Base-by-base conservation (phyloP, 1,140 invertebrate genomes). In the Drosophila takahashii region DNA sequence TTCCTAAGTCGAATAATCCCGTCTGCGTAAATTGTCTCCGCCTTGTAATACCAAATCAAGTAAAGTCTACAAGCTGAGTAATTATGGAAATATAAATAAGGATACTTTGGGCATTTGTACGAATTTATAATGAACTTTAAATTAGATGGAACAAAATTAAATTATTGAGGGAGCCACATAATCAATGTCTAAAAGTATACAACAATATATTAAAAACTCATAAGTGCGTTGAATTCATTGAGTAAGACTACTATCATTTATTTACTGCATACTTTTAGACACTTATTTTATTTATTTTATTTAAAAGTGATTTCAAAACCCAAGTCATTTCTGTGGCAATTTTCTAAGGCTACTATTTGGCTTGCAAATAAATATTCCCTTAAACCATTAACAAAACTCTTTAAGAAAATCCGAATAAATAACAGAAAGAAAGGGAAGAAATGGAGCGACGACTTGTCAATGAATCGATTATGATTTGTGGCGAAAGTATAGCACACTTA, bases 381-480 rank as follows among this genome's bases (percentile, higher is more conserved):
- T 26, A 50, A 50, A 2, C 47, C 2, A 32, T 0, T 7, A 3
- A 2, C 15, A 48, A 29, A 22, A 8, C 52, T 27, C 59, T 58
- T 61, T 9, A 41, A 61, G 59, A 37, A 61, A 58, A 16, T 9
- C 26, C 4, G 29, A 34, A 26, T 37, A 36, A 64, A 29, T 36
- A 18, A 44, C 36, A 9, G 16, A 15, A 9, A 16, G 36, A 66
- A 45, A 15, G 37, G 47, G 65, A 32, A 32, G 22, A 22, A 61
- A 57, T 50, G 47, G 44, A 36, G 56, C 57, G 42, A 32, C 48
- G 48, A 44, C 61, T 41, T 77, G 73, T 77, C 81, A 81, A 70
- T 61, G 54, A 71, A 67, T 71, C 74, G 66, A 86, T 86, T 86
- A 75, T 81, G 69, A 81, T 86, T 86, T 86, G 74, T 86, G 74